Evolutionary conservation across 2,888 invertebrate species (phyloP).

Genomic region (Bembecia ichneumoniformis): DNA sequence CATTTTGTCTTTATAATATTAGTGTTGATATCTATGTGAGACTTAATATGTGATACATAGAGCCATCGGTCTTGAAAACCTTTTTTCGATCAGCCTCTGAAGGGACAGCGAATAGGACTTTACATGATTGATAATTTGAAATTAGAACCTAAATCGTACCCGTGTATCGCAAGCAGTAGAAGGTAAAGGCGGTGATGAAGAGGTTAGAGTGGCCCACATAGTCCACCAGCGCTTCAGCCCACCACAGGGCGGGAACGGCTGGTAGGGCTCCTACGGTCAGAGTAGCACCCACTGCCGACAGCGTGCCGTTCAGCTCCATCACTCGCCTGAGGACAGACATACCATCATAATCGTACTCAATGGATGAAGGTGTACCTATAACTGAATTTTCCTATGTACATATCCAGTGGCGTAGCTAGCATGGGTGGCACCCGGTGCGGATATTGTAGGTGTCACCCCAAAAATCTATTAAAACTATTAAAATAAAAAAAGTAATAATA

Average conservation of each 20-base stretch:
- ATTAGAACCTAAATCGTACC: slow-evolving; percentile 55
- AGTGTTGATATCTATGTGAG: no score
- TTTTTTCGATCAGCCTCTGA: neutral
- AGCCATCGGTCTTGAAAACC: neutral
- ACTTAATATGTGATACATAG: no score
- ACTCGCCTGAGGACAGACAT: slow-evolving; percentile 69
- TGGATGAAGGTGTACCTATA: no score
- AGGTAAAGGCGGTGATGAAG: slow-evolving; percentile 84
- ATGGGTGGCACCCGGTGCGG: no score
- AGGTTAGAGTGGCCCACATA: slow-evolving; percentile 88
- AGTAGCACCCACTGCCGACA: slow-evolving; percentile 75
- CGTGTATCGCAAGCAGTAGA: slow-evolving; percentile 83
- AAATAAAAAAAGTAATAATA: no score
- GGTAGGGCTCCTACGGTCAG: slow-evolving; percentile 79
- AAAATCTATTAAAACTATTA: no score
- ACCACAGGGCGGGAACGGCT: slow-evolving; percentile 79
- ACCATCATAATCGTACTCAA: no score
- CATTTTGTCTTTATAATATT: no score
- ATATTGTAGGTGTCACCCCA: no score
- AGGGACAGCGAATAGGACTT: slow-evolving; percentile 1
- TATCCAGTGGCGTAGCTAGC: no score
- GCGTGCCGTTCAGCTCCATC: slow-evolving; percentile 62
- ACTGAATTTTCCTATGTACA: no score
- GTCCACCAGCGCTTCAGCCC: slow-evolving; percentile 87
- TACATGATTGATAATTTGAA: neutral